These are phyloP conservation scores for Archilochus colubris DNA, from an alignment of 2,113 vertebrate genomes.

Conservation along the genomic window DNA sequence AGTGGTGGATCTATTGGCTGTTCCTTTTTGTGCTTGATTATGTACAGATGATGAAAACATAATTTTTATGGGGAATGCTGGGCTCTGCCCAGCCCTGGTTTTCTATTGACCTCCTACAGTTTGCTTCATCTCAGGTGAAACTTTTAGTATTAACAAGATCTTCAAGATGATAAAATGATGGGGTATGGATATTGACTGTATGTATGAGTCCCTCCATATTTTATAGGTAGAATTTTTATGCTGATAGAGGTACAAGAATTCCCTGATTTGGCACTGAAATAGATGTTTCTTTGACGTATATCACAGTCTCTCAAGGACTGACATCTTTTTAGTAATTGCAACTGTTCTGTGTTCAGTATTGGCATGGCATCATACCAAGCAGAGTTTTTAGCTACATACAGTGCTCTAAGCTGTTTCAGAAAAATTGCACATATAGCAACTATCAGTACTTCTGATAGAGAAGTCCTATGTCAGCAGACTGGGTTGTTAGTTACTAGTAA, in stretches of 20 bases:
- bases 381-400: background rate
- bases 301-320: background rate
- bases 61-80: background rate
- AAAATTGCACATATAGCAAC: background rate
- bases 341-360: background rate
- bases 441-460: background rate
- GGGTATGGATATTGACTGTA: background rate
- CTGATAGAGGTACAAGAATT: background rate
- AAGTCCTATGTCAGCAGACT: background rate
- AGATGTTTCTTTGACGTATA: background rate
- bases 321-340: background rate
- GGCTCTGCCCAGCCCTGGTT: background rate
- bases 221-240: background rate
- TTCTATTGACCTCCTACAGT: background rate
- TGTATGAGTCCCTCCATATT: background rate
- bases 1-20: background rate
- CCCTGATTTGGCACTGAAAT: background rate
- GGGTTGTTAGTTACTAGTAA: background rate
- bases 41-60: background rate
- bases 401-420: background rate
- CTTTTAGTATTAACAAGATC: background rate
- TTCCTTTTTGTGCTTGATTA: background rate
- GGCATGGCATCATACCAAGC: background rate
- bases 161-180: background rate
- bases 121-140: background rate